A percentile compares a stretch with the other conserved stretches of the same genome.
phyloP scores from a whole-genome alignment of 37 sponge, comb jelly and placozoan species.

The Diacarnus erythraeanus region DNA sequence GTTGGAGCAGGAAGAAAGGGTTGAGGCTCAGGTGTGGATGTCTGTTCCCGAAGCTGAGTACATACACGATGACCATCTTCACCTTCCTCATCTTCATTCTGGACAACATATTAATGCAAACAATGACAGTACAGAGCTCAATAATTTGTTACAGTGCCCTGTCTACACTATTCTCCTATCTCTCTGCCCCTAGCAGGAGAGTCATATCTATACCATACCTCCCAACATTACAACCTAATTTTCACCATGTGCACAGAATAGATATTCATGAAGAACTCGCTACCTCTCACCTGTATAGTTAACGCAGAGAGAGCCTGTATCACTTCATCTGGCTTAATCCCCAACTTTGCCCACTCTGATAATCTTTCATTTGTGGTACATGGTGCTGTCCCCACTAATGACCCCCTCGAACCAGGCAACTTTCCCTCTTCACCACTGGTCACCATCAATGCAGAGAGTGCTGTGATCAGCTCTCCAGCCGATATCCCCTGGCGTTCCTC shows the following conservation, averaged over 20 bases:
- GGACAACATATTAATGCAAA: background rate
- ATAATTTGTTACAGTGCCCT: too few species aligned
- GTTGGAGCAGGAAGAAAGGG: background rate
- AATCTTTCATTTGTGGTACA: slow-evolving; percentile 51
- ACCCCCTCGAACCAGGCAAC: slow-evolving; percentile 6
- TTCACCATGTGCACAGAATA: too few species aligned
- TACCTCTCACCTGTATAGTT: slow-evolving; percentile 6
- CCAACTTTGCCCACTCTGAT: slow-evolving; percentile 35
- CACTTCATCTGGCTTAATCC: slow-evolving; percentile 49
- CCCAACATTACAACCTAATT: too few species aligned
- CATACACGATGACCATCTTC: background rate
- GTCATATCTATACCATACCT: too few species aligned
- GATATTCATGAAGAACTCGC: background rate
- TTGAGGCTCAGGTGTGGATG: background rate
- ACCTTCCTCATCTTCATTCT: slow-evolving; percentile 4
- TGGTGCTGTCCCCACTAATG: slow-evolving; percentile 30
- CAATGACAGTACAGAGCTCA: too few species aligned
- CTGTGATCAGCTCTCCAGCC: slow-evolving; percentile 48
- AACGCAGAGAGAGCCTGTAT: slow-evolving; percentile 52
- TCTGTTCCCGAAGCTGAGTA: background rate
- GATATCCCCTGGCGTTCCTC: slow-evolving; percentile 26
- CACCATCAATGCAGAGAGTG: slow-evolving; percentile 23
- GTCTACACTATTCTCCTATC: too few species aligned
- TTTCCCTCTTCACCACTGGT: background rate
- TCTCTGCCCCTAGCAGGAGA: too few species aligned